phyloP scores from a whole-genome alignment of 2,797 vertebrate genomes.

The Rousettus madagascariensis region DNA sequence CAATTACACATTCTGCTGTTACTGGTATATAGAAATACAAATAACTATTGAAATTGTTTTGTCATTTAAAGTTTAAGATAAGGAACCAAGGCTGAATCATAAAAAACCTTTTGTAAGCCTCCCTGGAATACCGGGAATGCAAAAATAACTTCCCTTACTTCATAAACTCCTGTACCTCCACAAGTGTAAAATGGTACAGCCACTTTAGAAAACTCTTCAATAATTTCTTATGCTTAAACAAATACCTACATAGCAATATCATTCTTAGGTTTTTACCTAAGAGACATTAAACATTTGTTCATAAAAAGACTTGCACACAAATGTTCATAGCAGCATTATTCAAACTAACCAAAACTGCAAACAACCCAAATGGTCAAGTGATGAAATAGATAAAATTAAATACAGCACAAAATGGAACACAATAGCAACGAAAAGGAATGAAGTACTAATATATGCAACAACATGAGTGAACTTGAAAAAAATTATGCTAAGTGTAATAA shows the following conservation, averaged over 20 bases:
- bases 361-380: not conserved
- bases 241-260: not conserved
- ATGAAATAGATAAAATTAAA: not conserved
- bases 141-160: not conserved
- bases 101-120: not conserved
- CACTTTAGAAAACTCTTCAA: not conserved
- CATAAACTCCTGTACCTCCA: not conserved
- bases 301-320: not conserved
- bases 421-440: not conserved
- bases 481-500: not conserved
- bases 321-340: not conserved
- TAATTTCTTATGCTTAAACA: not conserved
- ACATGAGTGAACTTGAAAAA: not conserved
- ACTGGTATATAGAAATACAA: not conserved
- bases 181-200: not conserved
- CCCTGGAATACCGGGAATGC: not conserved
- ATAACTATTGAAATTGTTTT: not conserved
- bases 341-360: not conserved
- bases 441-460: not conserved
- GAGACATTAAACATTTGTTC: not conserved
- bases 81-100: not conserved
- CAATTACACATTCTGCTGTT: not conserved
- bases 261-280: not conserved
- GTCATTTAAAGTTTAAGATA: not conserved
- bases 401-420: not conserved